These are phyloP conservation scores for Discoglossus pictus DNA, from an alignment of 2,797 vertebrate species.

Conservation along the genomic window DNA sequence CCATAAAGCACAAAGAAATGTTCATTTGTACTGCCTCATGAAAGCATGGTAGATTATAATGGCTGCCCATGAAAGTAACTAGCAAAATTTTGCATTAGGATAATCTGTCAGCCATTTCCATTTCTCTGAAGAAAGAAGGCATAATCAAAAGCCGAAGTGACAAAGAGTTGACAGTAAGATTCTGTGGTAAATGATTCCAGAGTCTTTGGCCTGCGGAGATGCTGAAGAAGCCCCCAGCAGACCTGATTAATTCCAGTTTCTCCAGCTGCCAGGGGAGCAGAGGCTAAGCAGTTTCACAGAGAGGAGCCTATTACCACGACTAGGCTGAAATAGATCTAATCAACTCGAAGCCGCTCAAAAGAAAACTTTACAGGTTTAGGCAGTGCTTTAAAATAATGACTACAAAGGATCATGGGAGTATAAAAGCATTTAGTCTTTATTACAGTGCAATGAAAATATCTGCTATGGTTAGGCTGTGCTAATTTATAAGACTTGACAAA, in stretches of 20 bases:
- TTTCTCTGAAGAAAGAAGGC: conserved; percentile 76
- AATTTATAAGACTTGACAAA: conserved; percentile 79
- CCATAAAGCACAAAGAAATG: background rate
- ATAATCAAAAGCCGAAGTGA: conserved; percentile 98
- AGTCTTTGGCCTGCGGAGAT: conserved; percentile 92
- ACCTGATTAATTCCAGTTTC: conserved; percentile 99
- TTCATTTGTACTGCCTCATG: conserved; percentile 24
- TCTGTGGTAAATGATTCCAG: conserved; percentile 98
- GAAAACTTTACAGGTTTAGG: conserved; percentile 90
- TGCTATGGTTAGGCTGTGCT: conserved; percentile 75
- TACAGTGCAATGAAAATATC: conserved; percentile 79
- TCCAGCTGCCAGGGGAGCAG: conserved; percentile 91
- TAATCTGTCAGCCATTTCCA: conserved; percentile 91
- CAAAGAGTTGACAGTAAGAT: conserved; percentile 99
- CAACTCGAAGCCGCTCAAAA: conserved; percentile 87
- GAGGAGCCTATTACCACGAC: conserved; percentile 97
- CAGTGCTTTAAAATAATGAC: conserved; percentile 82
- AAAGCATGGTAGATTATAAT: conserved; percentile 77
- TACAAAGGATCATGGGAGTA: conserved; percentile 84
- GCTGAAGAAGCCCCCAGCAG: conserved; percentile 96
- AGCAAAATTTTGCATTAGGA: conserved; percentile 81
- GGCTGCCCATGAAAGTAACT: conserved; percentile 79
- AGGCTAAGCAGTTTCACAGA: conserved; percentile 90
- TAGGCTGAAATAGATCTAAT: conserved; percentile 97
- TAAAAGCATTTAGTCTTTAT: conserved; percentile 81